Conservation (phyloP, 2,888 invertebrate species). For the Drosophila cognata region DNA sequence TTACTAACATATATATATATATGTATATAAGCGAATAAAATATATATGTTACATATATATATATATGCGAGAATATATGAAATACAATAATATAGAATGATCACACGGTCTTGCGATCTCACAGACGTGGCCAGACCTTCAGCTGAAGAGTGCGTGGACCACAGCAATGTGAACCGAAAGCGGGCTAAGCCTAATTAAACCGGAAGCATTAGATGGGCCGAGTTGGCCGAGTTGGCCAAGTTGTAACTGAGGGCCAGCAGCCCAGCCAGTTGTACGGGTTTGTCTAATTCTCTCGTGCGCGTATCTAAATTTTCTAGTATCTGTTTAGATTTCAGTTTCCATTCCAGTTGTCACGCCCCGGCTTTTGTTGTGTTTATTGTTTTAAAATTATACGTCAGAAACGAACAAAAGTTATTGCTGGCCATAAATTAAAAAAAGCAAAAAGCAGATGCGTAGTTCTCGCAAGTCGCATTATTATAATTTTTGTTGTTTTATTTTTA, state of each 20-base stretch:
- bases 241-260: slow-evolving; percentile 63
- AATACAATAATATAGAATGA: slow-evolving; percentile 7
- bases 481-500: slow-evolving; percentile 7
- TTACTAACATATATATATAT: slow-evolving; percentile 5
- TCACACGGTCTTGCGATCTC: slow-evolving; percentile 22
- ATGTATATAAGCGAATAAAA: background rate
- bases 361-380: slow-evolving; percentile 68
- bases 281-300: background rate
- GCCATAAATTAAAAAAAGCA: slow-evolving; percentile 58
- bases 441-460: slow-evolving; percentile 62
- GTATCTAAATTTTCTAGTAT: slow-evolving; percentile 5
- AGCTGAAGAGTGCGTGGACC: slow-evolving; percentile 43
- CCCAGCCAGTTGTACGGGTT: slow-evolving; percentile 43
- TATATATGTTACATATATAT: background rate
- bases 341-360: slow-evolving; percentile 69
- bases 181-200: slow-evolving; percentile 69
- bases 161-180: slow-evolving; percentile 18
- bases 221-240: slow-evolving; percentile 22
- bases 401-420: slow-evolving; percentile 34
- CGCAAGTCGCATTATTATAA: slow-evolving; percentile 14
- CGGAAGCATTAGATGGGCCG: slow-evolving; percentile 76
- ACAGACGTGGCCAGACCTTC: slow-evolving; percentile 50
- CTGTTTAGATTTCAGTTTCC: slow-evolving; percentile 36
- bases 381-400: slow-evolving; percentile 60
- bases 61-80: background rate